Base-by-base conservation (phyloP, 2,113 vertebrate species). In the Campylorhamphus procurvoides region DNA sequence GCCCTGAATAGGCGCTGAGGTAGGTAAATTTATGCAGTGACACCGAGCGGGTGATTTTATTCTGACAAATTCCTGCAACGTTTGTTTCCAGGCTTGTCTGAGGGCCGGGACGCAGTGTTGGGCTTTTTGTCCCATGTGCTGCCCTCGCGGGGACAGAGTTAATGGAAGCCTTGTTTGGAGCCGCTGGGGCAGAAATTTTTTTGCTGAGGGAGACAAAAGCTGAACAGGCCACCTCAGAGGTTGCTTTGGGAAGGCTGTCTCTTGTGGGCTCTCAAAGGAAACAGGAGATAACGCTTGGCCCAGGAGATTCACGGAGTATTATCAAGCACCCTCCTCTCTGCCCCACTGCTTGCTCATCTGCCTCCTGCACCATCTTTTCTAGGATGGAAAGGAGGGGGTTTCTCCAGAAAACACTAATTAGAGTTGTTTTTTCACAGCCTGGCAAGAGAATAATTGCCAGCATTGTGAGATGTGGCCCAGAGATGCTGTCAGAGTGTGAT, bases 11-110 rank as follows among this genome's bases (percentile, higher is more conserved):
- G 98, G 96, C 99, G 66, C 98, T 99, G 99, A 99, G 98, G 99
- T 99, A 99, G 99, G 99, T 99, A 99, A 99, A 99, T 99, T 98
- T 99, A 99, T 99, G 99, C 99, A 97, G 98, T 99, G 99, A 99
- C 99, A 99, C 97, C 94, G 98, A 99, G 99, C 98, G 99, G 98
- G 99, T 99, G 99, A 99, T 99, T 99, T 98, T 98, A 99, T 99
- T 99, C 99, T 98, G 98, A 93, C 96, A 98, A 98, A 98, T 98
- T 97, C 98, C 99, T 98, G 98, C 99, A 98, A 98, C 99, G 95
- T 99, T 99, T 99, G 99, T 99, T 99, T 99, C 98, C 98, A 98
- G 97, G 97, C 99, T 99, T 99, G 99, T 99, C 98, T 98, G 98
- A 98, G 99, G 99, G 98, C 98, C 87, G 98, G 98, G 98, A 98